These are phyloP conservation scores for Drosophila yakuba DNA, from an alignment of 1,140 invertebrate genomes.

Conservation along the genomic window DNA sequence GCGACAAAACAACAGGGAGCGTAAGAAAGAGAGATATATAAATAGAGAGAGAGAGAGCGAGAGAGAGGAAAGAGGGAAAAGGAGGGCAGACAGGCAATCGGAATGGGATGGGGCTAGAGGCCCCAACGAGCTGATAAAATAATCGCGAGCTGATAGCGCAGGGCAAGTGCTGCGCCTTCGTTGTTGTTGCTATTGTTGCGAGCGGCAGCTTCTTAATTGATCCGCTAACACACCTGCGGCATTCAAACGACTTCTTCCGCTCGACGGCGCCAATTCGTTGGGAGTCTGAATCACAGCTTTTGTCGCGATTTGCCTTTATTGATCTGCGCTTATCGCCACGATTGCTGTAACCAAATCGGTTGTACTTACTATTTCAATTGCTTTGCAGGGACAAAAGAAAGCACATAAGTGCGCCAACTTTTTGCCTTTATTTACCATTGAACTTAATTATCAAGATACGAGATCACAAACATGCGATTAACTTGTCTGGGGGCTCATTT, in stretches of 20 bases:
- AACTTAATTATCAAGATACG: no score
- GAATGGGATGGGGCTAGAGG: background rate
- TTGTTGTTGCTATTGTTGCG: background rate
- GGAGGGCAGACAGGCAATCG: background rate
- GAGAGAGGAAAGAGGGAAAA: background rate
- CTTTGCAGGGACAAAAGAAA: no score
- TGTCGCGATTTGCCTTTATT: constrained; percentile 8
- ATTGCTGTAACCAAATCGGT: background rate
- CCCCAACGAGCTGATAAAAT: constrained; percentile 34
- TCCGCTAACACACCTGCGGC: constrained; percentile 13
- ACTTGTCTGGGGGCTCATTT: no score
- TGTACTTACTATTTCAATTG: no score
- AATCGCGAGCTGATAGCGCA: constrained; percentile 28
- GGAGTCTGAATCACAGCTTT: constrained; percentile 20
- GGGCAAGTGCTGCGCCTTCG: constrained; percentile 28
- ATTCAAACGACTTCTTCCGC: constrained; percentile 20
- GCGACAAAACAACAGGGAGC: background rate
- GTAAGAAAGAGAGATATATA: background rate
- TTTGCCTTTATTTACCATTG: no score
- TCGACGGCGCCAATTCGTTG: background rate
- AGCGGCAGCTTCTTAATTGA: constrained; percentile 25
- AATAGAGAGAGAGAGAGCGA: background rate
- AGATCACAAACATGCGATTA: no score
- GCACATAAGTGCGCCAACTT: no score
- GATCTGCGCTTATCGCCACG: constrained; percentile 4